Conservation (phyloP, 2,797 vertebrate species). For the Sciaenops ocellatus region DNA sequence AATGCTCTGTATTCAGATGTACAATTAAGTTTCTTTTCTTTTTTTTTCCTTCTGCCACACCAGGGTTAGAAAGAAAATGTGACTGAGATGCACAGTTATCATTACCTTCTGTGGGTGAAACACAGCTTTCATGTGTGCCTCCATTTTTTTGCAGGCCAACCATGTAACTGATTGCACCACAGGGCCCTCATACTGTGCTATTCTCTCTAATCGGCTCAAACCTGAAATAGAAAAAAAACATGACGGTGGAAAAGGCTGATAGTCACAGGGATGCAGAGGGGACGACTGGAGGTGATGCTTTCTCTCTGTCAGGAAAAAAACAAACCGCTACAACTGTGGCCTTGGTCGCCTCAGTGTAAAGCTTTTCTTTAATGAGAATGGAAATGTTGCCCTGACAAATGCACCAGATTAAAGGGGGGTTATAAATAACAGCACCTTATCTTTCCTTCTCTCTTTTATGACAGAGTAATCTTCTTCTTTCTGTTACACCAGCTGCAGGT, state of each 20-base stretch:
- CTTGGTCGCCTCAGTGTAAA: conserved; percentile 45
- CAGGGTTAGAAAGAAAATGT: conserved; percentile 6
- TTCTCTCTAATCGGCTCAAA: conserved; percentile 64
- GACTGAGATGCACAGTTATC: conserved; percentile 49
- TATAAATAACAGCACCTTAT: conserved; percentile 66
- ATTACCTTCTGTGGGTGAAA: conserved; percentile 49
- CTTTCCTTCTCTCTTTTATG: conserved; percentile 45
- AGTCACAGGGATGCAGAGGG: conserved; percentile 24
- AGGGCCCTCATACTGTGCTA: conserved; percentile 39
- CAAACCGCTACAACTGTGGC: conserved; percentile 25
- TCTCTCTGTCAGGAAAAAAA: conserved; percentile 18
- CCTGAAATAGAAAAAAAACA: conserved; percentile 56
- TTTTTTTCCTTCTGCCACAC: conserved; percentile 2
- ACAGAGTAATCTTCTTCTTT: conserved; percentile 37
- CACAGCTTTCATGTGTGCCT: conserved; percentile 49
- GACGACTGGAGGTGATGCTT: conserved; percentile 36
- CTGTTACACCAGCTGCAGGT: conserved; percentile 52
- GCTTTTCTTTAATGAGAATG: conserved; percentile 53
- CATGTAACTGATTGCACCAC: conserved; percentile 63
- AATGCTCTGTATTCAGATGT: background rate
- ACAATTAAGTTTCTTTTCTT: conserved; percentile 4
- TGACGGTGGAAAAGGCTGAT: conserved; percentile 38
- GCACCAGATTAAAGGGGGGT: conserved; percentile 43
- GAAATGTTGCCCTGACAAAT: conserved; percentile 38
- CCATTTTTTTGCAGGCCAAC: conserved; percentile 52